A percentile compares a stretch with the other conserved stretches of the same genome.
Conservation (phyloP, 2,797 vertebrate species). For the Malurus leucopterus region DNA sequence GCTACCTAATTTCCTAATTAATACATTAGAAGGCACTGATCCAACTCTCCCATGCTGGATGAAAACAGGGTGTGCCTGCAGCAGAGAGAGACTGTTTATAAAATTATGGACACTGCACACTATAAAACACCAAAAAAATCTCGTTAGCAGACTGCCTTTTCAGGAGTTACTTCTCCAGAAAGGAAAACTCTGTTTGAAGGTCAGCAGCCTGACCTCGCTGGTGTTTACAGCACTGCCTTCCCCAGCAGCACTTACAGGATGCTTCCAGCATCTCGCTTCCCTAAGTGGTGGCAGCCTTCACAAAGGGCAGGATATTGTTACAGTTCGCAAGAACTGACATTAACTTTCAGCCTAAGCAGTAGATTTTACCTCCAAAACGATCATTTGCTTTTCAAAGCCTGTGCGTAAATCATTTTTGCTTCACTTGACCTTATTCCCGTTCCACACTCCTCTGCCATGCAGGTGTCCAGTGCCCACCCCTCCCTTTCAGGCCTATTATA, state of each 20-base stretch:
- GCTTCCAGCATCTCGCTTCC: not conserved
- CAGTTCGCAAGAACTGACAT: slow-evolving; percentile 1
- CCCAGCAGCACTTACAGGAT: not conserved
- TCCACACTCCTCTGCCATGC: not conserved
- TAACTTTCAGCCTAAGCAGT: not conserved
- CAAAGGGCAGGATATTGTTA: not conserved
- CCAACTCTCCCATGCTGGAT: not conserved
- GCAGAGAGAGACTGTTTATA: not conserved
- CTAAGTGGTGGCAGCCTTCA: not conserved
- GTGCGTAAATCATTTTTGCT: not conserved
- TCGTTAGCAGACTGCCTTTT: not conserved
- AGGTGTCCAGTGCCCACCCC: not conserved
- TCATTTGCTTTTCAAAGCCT: not conserved
- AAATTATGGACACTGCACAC: not conserved
- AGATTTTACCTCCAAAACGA: not conserved
- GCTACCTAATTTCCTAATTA: not conserved
- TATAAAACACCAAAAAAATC: not conserved
- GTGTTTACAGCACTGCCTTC: not conserved
- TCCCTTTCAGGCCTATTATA: not conserved
- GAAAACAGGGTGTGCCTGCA: not conserved
- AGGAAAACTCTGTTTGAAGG: not conserved
- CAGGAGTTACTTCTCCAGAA: not conserved
- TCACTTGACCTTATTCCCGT: not conserved
- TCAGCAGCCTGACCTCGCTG: not conserved
- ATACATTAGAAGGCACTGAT: not conserved